Evolutionary conservation across 2,113 vertebrate genomes (phyloP), one percentile per base, ranked within the genome.

Genomic region (Lates calcarifer): DNA sequence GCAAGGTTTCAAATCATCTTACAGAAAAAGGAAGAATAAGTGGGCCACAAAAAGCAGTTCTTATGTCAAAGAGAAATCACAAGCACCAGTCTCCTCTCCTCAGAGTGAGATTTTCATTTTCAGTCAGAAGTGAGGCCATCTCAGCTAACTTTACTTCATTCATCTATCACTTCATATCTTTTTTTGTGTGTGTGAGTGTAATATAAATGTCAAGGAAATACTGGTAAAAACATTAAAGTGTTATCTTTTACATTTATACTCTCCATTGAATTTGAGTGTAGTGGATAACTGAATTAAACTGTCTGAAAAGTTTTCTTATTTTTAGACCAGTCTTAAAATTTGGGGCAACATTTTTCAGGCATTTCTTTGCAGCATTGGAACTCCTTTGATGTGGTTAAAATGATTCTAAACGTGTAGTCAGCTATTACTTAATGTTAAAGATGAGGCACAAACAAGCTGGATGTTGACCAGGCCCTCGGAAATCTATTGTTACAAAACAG

Each of bases 401-500:
- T 35, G 33, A 35, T 35, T 35, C 5, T 9, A 47, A 84, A 66
- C 29, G 66, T 68, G 61, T 18, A 24, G 29, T 75, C 41, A 77
- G 63, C 26, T 55, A 51, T 41, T 69, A 14, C 8, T 68, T 15
- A 55, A 79, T 6, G 43, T 56, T 37, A 67, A 60, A 64, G 63
- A 66, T 33, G 26, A 69, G 51, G 39, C 58, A 63, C 28, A 31
- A 70, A 74, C 55, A 58, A 67, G 37, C 45, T 78, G 75, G 63
- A 78, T 58, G 53, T 41, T 68, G 26, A 79, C 37, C 80, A 73
- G 63, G 45, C 31, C 51, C 39, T 63, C n/a, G 15, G 31, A 67
- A 77, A 60, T 57, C 20, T 51, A 18, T 29, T 68, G 73, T 60
- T 56, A 14, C 26, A 74, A 79, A 77, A 51, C 58, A 57, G 51